Evolutionary conservation across 2,113 vertebrate species (phyloP).

Genomic region (Syrmaticus mikado): DNA sequence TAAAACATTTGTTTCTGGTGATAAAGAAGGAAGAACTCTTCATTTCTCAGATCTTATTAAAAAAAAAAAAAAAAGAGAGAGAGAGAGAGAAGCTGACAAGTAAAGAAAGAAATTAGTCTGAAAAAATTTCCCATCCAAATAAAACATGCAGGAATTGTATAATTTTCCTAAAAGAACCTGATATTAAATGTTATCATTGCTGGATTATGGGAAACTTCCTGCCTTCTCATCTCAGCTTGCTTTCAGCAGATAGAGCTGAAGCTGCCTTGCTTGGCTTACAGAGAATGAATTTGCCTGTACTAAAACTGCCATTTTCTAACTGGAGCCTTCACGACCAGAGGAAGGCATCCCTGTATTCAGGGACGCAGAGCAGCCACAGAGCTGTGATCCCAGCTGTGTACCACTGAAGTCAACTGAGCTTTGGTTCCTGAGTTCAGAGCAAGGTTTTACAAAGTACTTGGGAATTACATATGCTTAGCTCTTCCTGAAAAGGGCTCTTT

Average conservation of each 20-base stretch:
- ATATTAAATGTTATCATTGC: constrained; percentile 8
- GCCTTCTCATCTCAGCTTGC: background rate
- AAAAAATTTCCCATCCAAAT: background rate
- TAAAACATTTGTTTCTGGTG: background rate
- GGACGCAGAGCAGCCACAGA: background rate
- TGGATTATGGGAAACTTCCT: constrained; percentile 5
- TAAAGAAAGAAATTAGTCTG: background rate
- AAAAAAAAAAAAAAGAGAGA: background rate
- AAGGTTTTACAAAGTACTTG: background rate
- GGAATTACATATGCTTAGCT: background rate
- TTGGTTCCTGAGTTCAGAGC: background rate
- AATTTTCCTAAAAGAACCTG: constrained; percentile 12
- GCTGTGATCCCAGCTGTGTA: background rate
- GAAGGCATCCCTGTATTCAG: background rate
- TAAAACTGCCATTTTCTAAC: background rate
- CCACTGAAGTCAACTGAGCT: background rate
- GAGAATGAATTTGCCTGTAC: background rate
- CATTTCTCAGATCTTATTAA: background rate
- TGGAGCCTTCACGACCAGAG: background rate
- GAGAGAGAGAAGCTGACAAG: background rate
- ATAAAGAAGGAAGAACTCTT: background rate
- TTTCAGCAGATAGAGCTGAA: constrained; percentile 4
- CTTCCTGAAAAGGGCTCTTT: background rate
- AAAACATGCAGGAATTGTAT: background rate
- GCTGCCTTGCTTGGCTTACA: background rate